Conservation (phyloP, 2,888 invertebrate species). For the Marronus borbonicus region DNA sequence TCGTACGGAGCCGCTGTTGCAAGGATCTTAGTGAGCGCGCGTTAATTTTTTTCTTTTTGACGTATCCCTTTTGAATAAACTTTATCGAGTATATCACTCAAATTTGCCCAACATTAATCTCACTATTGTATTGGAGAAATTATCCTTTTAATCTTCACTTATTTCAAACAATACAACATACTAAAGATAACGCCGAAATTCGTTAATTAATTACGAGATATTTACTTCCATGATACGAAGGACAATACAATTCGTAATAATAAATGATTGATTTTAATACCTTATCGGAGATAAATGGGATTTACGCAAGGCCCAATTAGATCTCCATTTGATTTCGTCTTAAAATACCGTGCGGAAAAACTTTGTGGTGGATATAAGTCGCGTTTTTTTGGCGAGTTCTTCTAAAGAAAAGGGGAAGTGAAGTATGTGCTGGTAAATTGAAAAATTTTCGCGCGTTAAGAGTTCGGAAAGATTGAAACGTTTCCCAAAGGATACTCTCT, state of each 20-base stretch:
- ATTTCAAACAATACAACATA: too few species aligned
- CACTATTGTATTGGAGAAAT: background rate
- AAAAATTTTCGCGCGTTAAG: background rate
- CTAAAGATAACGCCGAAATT: background rate
- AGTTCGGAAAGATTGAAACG: background rate
- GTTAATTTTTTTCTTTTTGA: background rate
- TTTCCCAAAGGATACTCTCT: background rate
- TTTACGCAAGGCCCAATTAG: background rate
- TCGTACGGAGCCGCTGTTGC: conserved; percentile 7
- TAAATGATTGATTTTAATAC: conserved; percentile 28
- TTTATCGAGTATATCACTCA: background rate
- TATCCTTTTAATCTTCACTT: background rate
- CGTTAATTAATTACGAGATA: background rate
- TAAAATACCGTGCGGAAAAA: background rate
- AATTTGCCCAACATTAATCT: background rate
- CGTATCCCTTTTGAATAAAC: background rate
- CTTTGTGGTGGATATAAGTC: background rate
- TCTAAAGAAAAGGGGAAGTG: background rate
- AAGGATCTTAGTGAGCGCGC: background rate
- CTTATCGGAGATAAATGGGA: conserved; percentile 7
- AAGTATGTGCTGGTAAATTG: conserved; percentile 11
- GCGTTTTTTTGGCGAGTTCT: background rate
- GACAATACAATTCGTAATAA: conserved; percentile 5
- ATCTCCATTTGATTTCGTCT: background rate
- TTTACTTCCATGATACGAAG: background rate